phyloP scores from a whole-genome alignment of 2,888 invertebrate species.

The Oligia latruncula region DNA sequence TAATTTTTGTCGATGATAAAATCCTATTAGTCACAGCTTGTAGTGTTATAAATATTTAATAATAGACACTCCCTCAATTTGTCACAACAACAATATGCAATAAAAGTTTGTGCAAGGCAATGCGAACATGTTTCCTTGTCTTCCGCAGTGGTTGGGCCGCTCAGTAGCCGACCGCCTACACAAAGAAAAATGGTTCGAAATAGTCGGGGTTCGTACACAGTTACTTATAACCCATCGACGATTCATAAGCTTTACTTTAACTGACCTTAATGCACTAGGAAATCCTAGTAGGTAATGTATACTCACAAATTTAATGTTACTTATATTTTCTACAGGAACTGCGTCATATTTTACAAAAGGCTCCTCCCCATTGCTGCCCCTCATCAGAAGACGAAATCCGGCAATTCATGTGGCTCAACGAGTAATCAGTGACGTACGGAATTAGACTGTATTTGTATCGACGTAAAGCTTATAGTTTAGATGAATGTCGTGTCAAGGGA shows the following conservation, averaged over 20 bases:
- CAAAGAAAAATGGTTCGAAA: slow-evolving; percentile 69
- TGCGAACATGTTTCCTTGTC: slow-evolving; percentile 59
- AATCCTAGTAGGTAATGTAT: background rate
- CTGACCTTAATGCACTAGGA: background rate
- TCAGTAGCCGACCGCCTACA: slow-evolving; percentile 59
- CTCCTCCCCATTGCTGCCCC: slow-evolving; percentile 92
- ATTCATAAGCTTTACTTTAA: background rate
- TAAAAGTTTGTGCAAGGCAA: slow-evolving; percentile 28
- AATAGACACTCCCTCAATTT: slow-evolving; percentile 11
- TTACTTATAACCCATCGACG: slow-evolving; percentile 36
- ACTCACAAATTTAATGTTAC: background rate
- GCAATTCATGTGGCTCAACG: slow-evolving; percentile 91
- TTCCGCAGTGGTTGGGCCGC: slow-evolving; percentile 71
- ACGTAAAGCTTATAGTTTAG: slow-evolving; percentile 14
- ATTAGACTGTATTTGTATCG: slow-evolving; percentile 20
- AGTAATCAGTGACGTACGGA: slow-evolving; percentile 68
- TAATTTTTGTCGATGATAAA: background rate
- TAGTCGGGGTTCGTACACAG: slow-evolving; percentile 73
- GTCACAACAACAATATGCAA: slow-evolving; percentile 39
- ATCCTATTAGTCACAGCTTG: background rate
- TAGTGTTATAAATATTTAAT: background rate
- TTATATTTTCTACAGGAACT: slow-evolving; percentile 76
- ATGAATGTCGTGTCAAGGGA: slow-evolving; percentile 20
- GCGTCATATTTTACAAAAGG: slow-evolving; percentile 82
- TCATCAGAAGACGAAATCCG: slow-evolving; percentile 92